Conservation (phyloP, 1,140 invertebrate genomes). For the Lutraria rhynchaena region DNA sequence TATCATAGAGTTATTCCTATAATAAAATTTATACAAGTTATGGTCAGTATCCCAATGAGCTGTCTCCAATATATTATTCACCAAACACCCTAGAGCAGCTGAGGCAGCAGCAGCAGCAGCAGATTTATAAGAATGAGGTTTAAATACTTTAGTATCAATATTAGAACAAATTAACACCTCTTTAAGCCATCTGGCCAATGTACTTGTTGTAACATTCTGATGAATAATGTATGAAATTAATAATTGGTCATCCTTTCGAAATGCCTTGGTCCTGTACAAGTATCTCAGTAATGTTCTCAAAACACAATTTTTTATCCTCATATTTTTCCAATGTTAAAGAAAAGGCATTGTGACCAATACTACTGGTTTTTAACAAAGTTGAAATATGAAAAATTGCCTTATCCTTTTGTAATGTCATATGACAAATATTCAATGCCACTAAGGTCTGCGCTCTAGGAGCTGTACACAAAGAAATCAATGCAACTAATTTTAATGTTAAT, state of each 20-base stretch:
- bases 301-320: too few relatives aligned
- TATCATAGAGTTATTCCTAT: too few relatives aligned
- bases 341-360: slow-evolving; percentile 11
- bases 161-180: background rate
- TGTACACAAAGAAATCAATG: too few relatives aligned
- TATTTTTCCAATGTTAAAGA: too few relatives aligned
- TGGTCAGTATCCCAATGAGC: slow-evolving; percentile 26
- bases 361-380: too few relatives aligned
- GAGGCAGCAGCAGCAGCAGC: slow-evolving; percentile 25
- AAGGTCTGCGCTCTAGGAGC: slow-evolving; percentile 44
- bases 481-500: slow-evolving; percentile 26
- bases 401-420: slow-evolving; percentile 20
- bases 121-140: slow-evolving; percentile 35
- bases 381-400: too few relatives aligned
- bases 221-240: slow-evolving; percentile 36
- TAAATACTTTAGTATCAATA: slow-evolving; percentile 25
- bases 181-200: slow-evolving; percentile 39
- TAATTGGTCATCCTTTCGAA: background rate
- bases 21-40: slow-evolving; percentile 28
- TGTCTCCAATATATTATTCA: slow-evolving; percentile 23
- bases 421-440: slow-evolving; percentile 12
- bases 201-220: slow-evolving; percentile 32
- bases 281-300: slow-evolving; percentile 37
- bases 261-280: slow-evolving; percentile 3
- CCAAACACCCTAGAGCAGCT: slow-evolving; percentile 1